These are phyloP conservation scores for Lycaena phlaeas DNA, from an alignment of 2,888 invertebrate genomes.

Conservation along the genomic window DNA sequence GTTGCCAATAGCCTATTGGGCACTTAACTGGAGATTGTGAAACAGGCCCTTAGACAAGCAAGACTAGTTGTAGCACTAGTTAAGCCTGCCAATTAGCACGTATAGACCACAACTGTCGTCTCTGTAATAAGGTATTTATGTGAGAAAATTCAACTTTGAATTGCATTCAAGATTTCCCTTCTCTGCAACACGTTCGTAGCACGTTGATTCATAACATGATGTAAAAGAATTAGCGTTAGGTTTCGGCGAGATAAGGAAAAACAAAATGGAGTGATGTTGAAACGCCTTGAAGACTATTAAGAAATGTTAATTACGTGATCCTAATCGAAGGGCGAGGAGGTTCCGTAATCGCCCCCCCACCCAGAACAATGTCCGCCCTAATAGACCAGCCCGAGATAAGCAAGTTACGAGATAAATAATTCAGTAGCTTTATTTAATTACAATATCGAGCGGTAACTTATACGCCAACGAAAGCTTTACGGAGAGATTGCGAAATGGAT, in stretches of 20 bases:
- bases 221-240: too few relatives aligned
- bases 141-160: too few relatives aligned
- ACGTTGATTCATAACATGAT: too few relatives aligned
- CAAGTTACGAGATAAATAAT: conserved; percentile 11
- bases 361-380: background rate
- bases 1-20: too few relatives aligned
- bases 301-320: conserved; percentile 10
- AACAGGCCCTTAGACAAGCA: too few relatives aligned
- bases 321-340: conserved; percentile 8
- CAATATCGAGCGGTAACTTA: conserved; percentile 9
- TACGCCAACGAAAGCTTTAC: background rate
- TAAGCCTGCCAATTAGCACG: too few relatives aligned
- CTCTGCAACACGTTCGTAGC: background rate
- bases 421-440: conserved; percentile 14
- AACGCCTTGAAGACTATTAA: conserved; percentile 1
- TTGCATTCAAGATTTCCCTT: too few relatives aligned
- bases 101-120: too few relatives aligned
- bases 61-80: too few relatives aligned
- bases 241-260: conserved; percentile 2
- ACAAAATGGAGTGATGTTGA: background rate
- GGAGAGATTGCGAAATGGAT: background rate
- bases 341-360: background rate
- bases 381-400: background rate
- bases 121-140: too few relatives aligned
- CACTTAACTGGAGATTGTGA: too few relatives aligned